Conservation (phyloP, 2,113 vertebrate species). For the Eupsittula cactorum region DNA sequence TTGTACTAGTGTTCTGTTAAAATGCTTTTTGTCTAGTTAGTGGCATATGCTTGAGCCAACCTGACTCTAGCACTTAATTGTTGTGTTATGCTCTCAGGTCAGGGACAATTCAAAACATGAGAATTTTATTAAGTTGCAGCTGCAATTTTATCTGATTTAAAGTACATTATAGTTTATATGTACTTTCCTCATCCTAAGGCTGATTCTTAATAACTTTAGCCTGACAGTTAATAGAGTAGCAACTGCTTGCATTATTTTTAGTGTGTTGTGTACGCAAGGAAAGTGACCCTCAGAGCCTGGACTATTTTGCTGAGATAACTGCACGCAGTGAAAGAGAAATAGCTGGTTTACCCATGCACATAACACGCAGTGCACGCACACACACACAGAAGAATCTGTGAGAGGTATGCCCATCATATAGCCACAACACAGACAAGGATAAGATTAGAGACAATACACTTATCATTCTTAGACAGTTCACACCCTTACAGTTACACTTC, state of each 20-base stretch:
- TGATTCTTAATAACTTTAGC: constrained; percentile 18
- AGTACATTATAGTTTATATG: not conserved
- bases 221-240: not conserved
- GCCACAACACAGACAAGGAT: not conserved
- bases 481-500: not conserved
- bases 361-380: not conserved
- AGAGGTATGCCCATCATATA: not conserved
- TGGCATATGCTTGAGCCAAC: rapidly evolving
- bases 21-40: not conserved
- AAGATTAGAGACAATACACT: not conserved
- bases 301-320: not conserved
- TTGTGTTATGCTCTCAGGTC: not conserved
- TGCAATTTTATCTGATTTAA: constrained; percentile 22
- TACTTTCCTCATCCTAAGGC: constrained; percentile 16
- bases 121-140: constrained; percentile 7
- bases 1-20: not conserved
- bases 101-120: constrained; percentile 10
- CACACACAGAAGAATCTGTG: not conserved
- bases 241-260: not conserved
- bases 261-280: not conserved
- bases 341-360: not conserved
- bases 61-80: not conserved
- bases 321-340: not conserved
- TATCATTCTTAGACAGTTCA: not conserved
- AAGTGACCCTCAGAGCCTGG: not conserved